A percentile compares a stretch with the other conserved stretches of the same genome.
phyloP scores from a whole-genome alignment of 2,113 vertebrate species.

The Scopus umbretta region DNA sequence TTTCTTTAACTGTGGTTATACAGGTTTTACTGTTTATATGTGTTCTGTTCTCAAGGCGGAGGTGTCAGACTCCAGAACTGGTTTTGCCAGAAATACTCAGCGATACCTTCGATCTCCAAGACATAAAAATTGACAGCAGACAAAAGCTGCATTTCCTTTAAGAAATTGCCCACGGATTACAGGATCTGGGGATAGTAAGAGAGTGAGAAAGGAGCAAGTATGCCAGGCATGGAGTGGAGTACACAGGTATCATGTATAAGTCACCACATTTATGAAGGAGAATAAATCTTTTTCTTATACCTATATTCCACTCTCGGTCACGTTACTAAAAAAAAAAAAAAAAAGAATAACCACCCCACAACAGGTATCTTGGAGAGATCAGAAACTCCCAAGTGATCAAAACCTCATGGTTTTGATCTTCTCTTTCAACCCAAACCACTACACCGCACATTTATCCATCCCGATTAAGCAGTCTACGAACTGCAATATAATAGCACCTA shows the following conservation, averaged over 20 bases:
- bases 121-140: neutral
- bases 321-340: neutral
- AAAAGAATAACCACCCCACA: neutral
- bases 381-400: neutral
- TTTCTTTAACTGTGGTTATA: neutral
- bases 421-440: neutral
- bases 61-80: neutral
- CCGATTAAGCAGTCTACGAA: neutral
- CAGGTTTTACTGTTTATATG: neutral
- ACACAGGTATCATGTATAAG: neutral
- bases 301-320: neutral
- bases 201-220: neutral
- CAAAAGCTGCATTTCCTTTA: neutral
- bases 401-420: neutral
- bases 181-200: neutral
- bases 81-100: neutral
- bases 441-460: neutral
- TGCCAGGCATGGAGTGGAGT: neutral
- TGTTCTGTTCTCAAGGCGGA: neutral
- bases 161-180: accelerated
- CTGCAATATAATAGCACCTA: neutral
- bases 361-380: neutral
- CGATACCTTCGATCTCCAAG: neutral
- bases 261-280: neutral
- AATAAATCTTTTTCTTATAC: neutral